A percentile compares a stretch with the other conserved stretches of the same genome.
Conservation (phyloP, 2,113 vertebrate genomes). For the Anarhynchus alexandrinus region DNA sequence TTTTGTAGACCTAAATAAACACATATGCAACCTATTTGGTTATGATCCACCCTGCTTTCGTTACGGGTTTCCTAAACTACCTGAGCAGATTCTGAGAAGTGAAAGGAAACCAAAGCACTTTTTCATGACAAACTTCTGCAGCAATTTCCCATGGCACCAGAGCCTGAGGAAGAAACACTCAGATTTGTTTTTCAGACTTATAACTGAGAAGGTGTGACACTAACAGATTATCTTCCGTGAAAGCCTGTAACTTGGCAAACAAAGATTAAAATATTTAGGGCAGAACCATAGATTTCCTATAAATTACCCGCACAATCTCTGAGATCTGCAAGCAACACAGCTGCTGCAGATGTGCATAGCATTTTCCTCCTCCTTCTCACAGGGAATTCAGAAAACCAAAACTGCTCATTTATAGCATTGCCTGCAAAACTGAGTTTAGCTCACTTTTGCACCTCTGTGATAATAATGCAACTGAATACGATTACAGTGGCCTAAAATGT, state of each 20-base stretch:
- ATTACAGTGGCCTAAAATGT: constrained; percentile 47
- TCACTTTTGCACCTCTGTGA: constrained; percentile 7
- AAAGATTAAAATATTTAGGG: neutral
- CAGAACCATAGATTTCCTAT: neutral
- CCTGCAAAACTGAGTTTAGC: neutral
- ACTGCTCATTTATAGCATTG: neutral
- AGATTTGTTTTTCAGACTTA: neutral
- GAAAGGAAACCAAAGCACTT: neutral
- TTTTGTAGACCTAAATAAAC: neutral
- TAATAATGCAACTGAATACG: constrained; percentile 48
- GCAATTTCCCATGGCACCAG: neutral
- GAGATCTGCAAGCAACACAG: neutral
- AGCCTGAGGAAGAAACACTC: neutral
- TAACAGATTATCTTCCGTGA: neutral
- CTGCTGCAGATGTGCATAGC: neutral
- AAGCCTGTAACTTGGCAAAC: neutral
- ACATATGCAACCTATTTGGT: neutral
- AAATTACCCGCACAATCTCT: neutral
- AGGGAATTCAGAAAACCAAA: neutral
- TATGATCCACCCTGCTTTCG: neutral
- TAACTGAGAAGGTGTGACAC: neutral
- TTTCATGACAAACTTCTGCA: neutral
- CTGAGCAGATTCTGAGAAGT: neutral
- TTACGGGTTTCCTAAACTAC: neutral
- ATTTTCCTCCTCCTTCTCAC: neutral